phyloP scores from a whole-genome alignment of 1,140 invertebrate species.

The Scaptomyza montana region DNA sequence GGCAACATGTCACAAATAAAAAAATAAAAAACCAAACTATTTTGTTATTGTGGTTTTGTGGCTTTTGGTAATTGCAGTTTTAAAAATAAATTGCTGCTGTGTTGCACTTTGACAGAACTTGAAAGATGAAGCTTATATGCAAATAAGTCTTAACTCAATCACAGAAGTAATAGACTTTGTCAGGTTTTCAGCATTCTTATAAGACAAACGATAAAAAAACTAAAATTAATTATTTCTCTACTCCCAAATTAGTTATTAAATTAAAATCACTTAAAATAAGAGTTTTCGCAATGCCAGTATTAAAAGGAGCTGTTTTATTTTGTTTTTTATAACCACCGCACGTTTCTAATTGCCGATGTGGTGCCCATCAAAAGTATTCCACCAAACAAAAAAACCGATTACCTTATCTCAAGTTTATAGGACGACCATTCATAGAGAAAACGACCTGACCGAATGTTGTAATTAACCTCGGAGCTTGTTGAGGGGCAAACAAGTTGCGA shows the following conservation, averaged over 20 bases:
- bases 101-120: background rate
- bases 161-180: no score
- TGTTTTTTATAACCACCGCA: background rate
- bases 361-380: background rate
- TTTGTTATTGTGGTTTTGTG: constrained; percentile 32
- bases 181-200: no score
- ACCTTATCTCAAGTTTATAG: constrained; percentile 61
- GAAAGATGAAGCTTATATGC: no score
- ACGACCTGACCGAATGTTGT: constrained; percentile 79
- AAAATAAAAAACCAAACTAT: background rate
- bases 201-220: no score
- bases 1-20: constrained; percentile 3
- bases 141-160: no score
- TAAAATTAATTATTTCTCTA: no score
- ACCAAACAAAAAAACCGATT: constrained; percentile 45
- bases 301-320: background rate
- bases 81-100: background rate
- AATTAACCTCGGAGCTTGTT: constrained; percentile 66
- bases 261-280: background rate
- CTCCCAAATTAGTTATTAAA: no score
- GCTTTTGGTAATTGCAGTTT: background rate
- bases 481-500: constrained; percentile 58
- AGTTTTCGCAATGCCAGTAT: no score
- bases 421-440: constrained; percentile 43
- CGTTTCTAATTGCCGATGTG: constrained; percentile 13